These are phyloP conservation scores for Perizoma flavofasciatum DNA, from an alignment of 2,888 invertebrate species.

Conservation along the genomic window DNA sequence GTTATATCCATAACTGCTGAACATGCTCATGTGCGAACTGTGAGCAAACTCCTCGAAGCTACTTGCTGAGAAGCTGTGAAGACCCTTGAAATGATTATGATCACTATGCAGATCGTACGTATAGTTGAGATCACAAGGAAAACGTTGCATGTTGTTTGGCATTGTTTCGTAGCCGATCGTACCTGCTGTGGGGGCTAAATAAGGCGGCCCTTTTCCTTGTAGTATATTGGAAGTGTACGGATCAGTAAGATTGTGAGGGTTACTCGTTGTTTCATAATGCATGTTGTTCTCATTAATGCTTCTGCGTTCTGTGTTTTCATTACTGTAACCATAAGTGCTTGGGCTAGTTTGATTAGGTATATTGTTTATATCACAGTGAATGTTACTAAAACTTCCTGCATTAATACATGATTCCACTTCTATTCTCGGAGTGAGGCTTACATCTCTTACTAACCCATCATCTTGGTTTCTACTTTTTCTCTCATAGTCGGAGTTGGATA, in stretches of 20 bases:
- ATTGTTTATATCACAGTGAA: slow-evolving; percentile 85
- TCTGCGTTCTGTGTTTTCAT: slow-evolving; percentile 76
- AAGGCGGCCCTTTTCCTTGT: slow-evolving; percentile 74
- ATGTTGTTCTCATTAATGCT: slow-evolving; percentile 60
- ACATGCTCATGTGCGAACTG: slow-evolving; percentile 77
- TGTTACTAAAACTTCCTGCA: slow-evolving; percentile 86
- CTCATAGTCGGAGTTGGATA: slow-evolving; percentile 67
- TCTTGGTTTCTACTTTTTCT: slow-evolving; percentile 66
- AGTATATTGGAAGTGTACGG: slow-evolving; percentile 74
- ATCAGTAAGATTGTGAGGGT: slow-evolving; percentile 68
- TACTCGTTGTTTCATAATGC: slow-evolving; percentile 72
- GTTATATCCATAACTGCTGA: slow-evolving; percentile 78
- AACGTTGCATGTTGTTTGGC: slow-evolving; percentile 69
- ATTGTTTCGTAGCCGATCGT: slow-evolving; percentile 65
- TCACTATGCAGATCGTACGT: slow-evolving; percentile 67
- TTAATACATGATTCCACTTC: slow-evolving; percentile 87
- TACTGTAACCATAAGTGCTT: slow-evolving; percentile 61
- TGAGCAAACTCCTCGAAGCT: slow-evolving; percentile 83
- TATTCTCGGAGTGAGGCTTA: slow-evolving; percentile 80
- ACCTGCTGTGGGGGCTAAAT: slow-evolving; percentile 48
- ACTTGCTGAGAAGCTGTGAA: slow-evolving; percentile 78
- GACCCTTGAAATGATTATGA: slow-evolving; percentile 64
- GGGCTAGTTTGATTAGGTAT: slow-evolving; percentile 47
- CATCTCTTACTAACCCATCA: slow-evolving; percentile 79
- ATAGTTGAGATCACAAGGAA: slow-evolving; percentile 77